A percentile compares a stretch with the other conserved stretches of the same genome.
Evolutionary conservation across 2,797 vertebrate species (phyloP).

Genomic region (Oryzias sinensis): DNA sequence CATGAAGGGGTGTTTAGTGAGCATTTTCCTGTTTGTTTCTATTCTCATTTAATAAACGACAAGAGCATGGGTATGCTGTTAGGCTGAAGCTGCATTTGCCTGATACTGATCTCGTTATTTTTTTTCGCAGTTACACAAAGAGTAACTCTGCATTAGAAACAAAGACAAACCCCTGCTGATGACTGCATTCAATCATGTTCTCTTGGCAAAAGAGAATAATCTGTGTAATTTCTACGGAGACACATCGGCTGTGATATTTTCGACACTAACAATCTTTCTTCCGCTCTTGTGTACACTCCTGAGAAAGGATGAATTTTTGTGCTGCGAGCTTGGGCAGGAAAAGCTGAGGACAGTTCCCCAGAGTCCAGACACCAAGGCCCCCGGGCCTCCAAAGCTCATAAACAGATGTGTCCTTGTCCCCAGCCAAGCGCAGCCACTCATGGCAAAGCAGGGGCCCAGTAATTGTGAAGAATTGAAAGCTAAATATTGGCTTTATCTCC

Average conservation of each 20-base stretch:
- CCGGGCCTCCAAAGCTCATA: slow-evolving; percentile 69
- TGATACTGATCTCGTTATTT: too few relatives aligned
- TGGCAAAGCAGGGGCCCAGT: slow-evolving; percentile 76
- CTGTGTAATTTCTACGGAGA: slow-evolving; percentile 9
- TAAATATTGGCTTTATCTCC: slow-evolving; percentile 82
- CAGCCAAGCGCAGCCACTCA: slow-evolving; percentile 77
- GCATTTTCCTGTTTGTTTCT: too few relatives aligned
- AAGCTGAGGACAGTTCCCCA: slow-evolving; percentile 73
- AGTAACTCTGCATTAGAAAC: too few relatives aligned
- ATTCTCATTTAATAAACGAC: background rate
- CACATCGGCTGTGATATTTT: slow-evolving; percentile 2
- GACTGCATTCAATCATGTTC: too few relatives aligned
- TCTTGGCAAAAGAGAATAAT: background rate
- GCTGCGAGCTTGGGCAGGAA: slow-evolving; percentile 48
- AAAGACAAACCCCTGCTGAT: too few relatives aligned
- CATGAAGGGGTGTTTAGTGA: too few relatives aligned
- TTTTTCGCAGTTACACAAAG: too few relatives aligned
- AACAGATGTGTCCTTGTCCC: slow-evolving; percentile 81
- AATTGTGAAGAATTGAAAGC: slow-evolving; percentile 84
- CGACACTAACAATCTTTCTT: slow-evolving; percentile 45
- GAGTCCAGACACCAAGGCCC: slow-evolving; percentile 72
- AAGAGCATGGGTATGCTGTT: too few relatives aligned
- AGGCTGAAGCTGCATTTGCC: too few relatives aligned
- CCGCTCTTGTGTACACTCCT: slow-evolving; percentile 40
- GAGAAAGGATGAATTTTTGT: slow-evolving; percentile 43